phyloP scores from a whole-genome alignment of 2,888 invertebrate genomes.

The Pandemis corylana region DNA sequence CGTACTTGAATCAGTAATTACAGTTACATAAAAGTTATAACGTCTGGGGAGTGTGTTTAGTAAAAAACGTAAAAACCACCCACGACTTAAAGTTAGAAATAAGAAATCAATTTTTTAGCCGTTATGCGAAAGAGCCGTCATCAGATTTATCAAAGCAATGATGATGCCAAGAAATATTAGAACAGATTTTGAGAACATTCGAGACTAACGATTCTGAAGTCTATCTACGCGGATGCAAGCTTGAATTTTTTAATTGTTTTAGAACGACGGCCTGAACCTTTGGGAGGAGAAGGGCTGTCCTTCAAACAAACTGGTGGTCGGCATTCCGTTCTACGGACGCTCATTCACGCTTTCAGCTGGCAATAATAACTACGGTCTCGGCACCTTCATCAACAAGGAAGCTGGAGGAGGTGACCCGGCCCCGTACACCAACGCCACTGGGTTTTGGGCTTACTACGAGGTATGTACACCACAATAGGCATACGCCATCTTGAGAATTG shows the following conservation, averaged over 20 bases:
- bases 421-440: conserved; percentile 93
- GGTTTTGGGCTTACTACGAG: conserved; percentile 95
- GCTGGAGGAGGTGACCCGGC: conserved; percentile 95
- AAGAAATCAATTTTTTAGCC: too few relatives aligned
- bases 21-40: too few relatives aligned
- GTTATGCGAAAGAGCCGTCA: too few relatives aligned
- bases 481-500: too few relatives aligned
- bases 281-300: conserved; percentile 97
- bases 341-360: conserved; percentile 92
- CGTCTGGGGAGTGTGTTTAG: neutral
- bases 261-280: conserved; percentile 94
- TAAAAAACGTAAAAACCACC: too few relatives aligned
- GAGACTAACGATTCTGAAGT: neutral
- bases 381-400: conserved; percentile 96
- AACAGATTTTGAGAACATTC: too few relatives aligned
- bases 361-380: conserved; percentile 92
- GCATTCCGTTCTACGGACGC: conserved; percentile 95
- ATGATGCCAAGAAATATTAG: neutral
- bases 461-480: conserved; percentile 63
- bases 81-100: too few relatives aligned
- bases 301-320: conserved; percentile 93
- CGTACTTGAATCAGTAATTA: too few relatives aligned
- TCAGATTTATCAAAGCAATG: too few relatives aligned
- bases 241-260: conserved; percentile 43
- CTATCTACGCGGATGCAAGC: neutral